phyloP scores from a whole-genome alignment of 1,140 invertebrate genomes.

The Ceratina japonica region DNA sequence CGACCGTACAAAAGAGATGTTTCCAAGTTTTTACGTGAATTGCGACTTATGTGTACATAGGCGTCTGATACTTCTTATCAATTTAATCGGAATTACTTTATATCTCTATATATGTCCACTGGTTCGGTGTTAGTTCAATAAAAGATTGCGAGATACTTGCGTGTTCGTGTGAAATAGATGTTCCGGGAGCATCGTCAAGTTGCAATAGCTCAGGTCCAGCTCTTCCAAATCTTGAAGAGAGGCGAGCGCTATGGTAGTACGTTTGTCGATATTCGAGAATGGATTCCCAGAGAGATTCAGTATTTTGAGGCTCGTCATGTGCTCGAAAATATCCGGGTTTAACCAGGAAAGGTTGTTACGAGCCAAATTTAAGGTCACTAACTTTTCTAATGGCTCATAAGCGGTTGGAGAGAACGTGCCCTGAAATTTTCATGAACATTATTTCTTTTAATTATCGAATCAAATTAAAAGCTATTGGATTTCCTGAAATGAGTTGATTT shows the following conservation, averaged over 20 bases:
- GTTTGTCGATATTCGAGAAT: constrained; percentile 81
- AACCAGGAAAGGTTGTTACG: constrained; percentile 84
- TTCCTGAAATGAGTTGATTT: not conserved
- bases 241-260: constrained; percentile 82
- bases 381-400: constrained; percentile 82
- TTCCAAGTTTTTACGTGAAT: not conserved
- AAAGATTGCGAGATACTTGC: constrained; percentile 20
- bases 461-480: not conserved
- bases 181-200: constrained; percentile 81
- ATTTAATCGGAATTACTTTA: not conserved
- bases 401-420: constrained; percentile 80
- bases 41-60: not conserved
- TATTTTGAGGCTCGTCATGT: constrained; percentile 82
- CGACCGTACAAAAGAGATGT: too few relatives aligned
- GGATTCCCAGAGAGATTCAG: constrained; percentile 86
- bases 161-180: constrained; percentile 80
- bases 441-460: not conserved
- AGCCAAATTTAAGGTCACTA: constrained; percentile 83
- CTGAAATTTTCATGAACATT: constrained; percentile 73
- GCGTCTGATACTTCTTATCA: constrained; percentile 16
- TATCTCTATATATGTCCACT: not conserved
- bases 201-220: constrained; percentile 84
- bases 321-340: constrained; percentile 86
- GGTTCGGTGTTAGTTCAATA: not conserved
- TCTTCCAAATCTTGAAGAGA: constrained; percentile 84